Conservation (phyloP, 2,113 vertebrate species). For the Vidua chalybeata region DNA sequence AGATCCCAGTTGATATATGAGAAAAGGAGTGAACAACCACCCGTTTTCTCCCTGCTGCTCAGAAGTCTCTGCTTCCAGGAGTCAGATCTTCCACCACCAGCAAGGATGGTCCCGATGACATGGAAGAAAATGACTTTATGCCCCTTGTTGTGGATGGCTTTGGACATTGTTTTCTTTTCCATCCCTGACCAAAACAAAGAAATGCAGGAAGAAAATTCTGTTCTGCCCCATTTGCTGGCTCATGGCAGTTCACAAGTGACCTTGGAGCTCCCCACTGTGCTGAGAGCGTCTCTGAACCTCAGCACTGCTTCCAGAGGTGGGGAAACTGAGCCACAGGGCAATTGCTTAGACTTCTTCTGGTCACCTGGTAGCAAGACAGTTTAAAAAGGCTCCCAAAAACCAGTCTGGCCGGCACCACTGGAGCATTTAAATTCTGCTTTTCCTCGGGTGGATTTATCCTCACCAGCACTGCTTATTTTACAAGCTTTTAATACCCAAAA, state of each 20-base stretch:
- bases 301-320: not conserved
- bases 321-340: not conserved
- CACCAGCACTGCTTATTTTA: not conserved
- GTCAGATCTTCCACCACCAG: rapidly evolving
- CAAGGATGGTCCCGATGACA: rapidly evolving
- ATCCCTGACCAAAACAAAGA: slow-evolving; percentile 1
- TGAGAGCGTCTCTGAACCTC: not conserved
- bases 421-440: not conserved
- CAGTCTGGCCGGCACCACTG: not conserved
- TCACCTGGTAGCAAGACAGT: not conserved
- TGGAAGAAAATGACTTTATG: rapidly evolving
- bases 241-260: not conserved
- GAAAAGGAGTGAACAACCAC: not conserved
- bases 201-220: not conserved
- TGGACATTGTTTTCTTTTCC: not conserved
- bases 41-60: not conserved
- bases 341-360: not conserved
- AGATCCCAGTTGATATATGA: not conserved
- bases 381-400: not conserved
- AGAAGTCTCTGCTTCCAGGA: not conserved
- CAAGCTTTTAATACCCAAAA: not conserved
- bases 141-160: not conserved
- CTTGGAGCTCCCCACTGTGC: not conserved
- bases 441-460: not conserved
- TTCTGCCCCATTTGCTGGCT: not conserved